phyloP scores from a whole-genome alignment of 1,140 invertebrate genomes.

The Radopholus similis region DNA sequence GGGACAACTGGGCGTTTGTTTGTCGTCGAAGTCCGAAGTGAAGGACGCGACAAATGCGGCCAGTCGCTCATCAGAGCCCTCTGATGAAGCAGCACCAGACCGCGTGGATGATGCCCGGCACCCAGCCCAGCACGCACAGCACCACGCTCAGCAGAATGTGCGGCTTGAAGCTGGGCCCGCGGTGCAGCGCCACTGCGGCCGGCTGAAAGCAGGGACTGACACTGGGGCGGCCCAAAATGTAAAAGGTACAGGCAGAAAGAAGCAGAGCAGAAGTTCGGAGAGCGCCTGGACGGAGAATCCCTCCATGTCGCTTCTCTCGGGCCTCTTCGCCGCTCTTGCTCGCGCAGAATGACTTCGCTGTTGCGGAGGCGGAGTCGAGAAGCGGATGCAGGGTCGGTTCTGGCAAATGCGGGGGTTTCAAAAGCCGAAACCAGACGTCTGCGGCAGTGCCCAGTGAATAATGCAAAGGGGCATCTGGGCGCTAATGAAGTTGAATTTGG shows the following conservation, averaged over 20 bases:
- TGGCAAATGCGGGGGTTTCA: background rate
- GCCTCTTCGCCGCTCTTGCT: background rate
- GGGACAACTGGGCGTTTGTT: too few relatives aligned
- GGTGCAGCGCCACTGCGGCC: background rate
- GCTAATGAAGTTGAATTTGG: too few relatives aligned
- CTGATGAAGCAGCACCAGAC: conserved; percentile 1
- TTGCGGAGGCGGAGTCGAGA: background rate
- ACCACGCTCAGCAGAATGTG: background rate
- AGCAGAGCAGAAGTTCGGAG: background rate
- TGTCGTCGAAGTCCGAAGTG: too few relatives aligned
- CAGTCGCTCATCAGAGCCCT: background rate
- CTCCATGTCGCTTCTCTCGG: background rate
- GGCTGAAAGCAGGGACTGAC: background rate
- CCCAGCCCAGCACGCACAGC: background rate
- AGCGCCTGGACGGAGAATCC: background rate
- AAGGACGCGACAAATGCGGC: too few relatives aligned
- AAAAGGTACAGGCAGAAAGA: background rate
- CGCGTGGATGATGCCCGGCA: background rate
- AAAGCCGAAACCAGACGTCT: too few relatives aligned
- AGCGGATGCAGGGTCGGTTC: background rate
- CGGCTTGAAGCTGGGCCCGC: background rate
- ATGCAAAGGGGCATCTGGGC: too few relatives aligned
- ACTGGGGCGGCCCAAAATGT: background rate
- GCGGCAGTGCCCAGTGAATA: too few relatives aligned
- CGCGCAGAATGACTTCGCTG: background rate